These are phyloP conservation scores for Girardinichthys multiradiatus DNA, from an alignment of 2,113 vertebrate species.

Conservation along the genomic window DNA sequence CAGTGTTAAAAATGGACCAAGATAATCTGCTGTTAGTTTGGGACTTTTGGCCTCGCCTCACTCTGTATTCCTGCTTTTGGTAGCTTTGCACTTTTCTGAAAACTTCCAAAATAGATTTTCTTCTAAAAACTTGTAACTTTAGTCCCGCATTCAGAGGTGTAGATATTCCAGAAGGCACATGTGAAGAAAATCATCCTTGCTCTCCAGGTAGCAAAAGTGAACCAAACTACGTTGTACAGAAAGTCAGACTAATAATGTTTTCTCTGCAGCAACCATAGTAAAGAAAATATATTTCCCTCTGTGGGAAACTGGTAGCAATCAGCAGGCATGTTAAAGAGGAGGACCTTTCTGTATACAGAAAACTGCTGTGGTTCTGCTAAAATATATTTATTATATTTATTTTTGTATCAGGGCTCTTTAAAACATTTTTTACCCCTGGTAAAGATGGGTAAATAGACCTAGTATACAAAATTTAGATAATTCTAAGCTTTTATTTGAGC, in stretches of 20 bases:
- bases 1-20: slow-evolving; percentile 24
- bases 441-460: too few species aligned
- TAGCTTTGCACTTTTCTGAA: slow-evolving; percentile 3
- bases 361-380: not conserved
- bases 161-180: not conserved
- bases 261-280: not conserved
- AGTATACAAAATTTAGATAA: not conserved
- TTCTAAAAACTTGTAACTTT: slow-evolving; percentile 6
- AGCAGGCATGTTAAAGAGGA: not conserved
- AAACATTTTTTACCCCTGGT: too few species aligned
- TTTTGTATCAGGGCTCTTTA: not conserved
- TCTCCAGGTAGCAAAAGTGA: slow-evolving; percentile 17
- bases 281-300: not conserved
- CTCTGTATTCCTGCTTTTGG: not conserved
- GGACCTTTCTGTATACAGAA: not conserved
- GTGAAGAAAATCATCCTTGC: not conserved
- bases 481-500: not conserved
- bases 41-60: not conserved
- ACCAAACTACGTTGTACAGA: not conserved
- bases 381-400: not conserved
- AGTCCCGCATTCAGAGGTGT: not conserved
- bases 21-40: not conserved
- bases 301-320: not conserved
- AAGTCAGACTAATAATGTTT: not conserved
- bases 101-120: slow-evolving; percentile 1